These are phyloP conservation scores for Malthinus flaveolus DNA, from an alignment of 2,888 invertebrate species.

Conservation along the genomic window DNA sequence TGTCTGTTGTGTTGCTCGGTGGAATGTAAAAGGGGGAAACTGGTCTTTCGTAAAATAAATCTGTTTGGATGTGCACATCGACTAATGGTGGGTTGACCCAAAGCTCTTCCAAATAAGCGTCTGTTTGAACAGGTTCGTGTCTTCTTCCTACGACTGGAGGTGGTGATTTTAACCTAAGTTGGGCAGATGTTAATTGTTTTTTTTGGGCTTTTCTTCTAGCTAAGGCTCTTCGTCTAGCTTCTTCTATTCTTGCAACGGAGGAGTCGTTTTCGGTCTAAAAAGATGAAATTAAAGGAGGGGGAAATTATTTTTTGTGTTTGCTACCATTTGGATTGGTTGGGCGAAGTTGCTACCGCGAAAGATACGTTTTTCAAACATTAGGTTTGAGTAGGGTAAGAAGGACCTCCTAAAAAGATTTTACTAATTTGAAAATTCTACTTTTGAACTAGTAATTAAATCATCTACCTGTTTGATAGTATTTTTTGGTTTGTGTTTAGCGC, in stretches of 20 bases:
- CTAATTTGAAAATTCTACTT: too few relatives aligned
- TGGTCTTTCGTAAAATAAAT: constrained; percentile 82
- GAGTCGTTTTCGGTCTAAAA: constrained; percentile 53
- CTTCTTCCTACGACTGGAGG: constrained; percentile 71
- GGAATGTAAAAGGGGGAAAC: constrained; percentile 62
- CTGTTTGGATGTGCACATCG: constrained; percentile 79
- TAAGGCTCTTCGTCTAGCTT: constrained; percentile 72
- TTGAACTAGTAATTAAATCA: neutral
- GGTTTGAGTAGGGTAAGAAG: constrained; percentile 70
- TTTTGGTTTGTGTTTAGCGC: constrained; percentile 1
- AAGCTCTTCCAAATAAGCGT: constrained; percentile 84
- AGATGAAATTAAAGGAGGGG: neutral
- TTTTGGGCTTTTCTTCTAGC: constrained; percentile 71
- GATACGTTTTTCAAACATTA: constrained; percentile 89
- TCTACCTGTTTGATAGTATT: neutral
- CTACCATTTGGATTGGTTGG: constrained; percentile 51
- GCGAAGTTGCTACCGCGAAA: constrained; percentile 83
- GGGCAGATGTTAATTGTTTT: constrained; percentile 57
- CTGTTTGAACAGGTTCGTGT: constrained; percentile 89
- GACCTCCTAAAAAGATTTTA: constrained; percentile 57
- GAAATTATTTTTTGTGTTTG: constrained; percentile 8
- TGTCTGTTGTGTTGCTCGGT: constrained; percentile 77
- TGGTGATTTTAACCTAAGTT: constrained; percentile 67
- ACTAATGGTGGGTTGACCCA: constrained; percentile 74
- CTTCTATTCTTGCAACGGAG: constrained; percentile 59